phyloP scores from a whole-genome alignment of 2,888 invertebrate species.

The Drosophila robusta region DNA sequence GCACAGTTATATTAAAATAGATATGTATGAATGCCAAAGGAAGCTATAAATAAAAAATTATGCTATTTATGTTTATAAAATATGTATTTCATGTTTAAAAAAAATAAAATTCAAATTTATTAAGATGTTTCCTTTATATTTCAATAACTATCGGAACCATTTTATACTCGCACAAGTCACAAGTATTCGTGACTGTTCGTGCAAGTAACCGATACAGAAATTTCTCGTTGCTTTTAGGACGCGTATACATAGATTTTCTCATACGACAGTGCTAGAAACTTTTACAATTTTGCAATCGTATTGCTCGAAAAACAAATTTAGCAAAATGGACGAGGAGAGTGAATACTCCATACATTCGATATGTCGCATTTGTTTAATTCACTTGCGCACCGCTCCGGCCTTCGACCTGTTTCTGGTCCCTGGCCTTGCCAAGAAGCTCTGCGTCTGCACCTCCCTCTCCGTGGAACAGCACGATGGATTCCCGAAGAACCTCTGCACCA shows the following conservation, averaged over 20 bases:
- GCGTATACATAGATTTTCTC: conserved; percentile 55
- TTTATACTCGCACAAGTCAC: conserved; percentile 11
- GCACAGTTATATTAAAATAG: too few relatives aligned
- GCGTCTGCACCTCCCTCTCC: conserved; percentile 78
- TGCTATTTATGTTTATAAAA: too few relatives aligned
- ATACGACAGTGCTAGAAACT: conserved; percentile 20
- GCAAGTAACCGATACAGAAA: conserved; percentile 40
- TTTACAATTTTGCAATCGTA: conserved; percentile 4
- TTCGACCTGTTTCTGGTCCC: conserved; percentile 77
- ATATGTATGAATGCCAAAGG: background rate
- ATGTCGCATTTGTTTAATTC: conserved; percentile 82
- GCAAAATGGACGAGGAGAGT: conserved; percentile 56
- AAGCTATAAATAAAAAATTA: background rate
- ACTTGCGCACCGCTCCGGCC: conserved; percentile 60
- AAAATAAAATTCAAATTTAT: background rate
- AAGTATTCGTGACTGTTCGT: conserved; percentile 17
- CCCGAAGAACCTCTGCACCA: conserved; percentile 76
- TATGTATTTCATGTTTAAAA: background rate
- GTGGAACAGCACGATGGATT: conserved; percentile 82
- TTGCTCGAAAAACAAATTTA: background rate
- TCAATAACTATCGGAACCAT: background rate
- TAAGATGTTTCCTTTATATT: background rate
- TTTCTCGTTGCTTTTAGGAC: conserved; percentile 49
- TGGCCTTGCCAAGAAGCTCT: conserved; percentile 79
- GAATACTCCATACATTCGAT: conserved; percentile 71